Evolutionary conservation across 2,797 vertebrate genomes (phyloP).

Genomic region (Meda fulgida): DNA sequence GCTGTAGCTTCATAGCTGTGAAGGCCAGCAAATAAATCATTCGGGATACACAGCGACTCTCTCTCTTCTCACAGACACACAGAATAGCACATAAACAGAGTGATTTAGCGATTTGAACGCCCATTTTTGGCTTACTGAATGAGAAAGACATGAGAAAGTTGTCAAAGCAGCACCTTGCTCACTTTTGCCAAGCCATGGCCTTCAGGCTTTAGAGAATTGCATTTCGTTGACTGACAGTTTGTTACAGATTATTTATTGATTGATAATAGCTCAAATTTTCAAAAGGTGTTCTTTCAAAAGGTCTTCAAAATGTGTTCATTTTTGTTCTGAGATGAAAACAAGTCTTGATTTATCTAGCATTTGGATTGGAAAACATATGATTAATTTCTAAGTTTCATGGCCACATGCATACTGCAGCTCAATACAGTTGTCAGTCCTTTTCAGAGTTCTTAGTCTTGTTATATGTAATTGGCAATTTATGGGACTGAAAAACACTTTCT

Average conservation of each 20-base stretch:
- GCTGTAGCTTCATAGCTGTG: slow-evolving; percentile 54
- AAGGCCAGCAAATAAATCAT: slow-evolving; percentile 78
- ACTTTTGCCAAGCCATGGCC: slow-evolving; percentile 23
- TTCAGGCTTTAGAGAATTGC: slow-evolving; percentile 39
- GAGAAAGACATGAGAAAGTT: slow-evolving; percentile 68
- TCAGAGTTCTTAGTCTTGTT: slow-evolving; percentile 4
- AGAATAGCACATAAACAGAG: slow-evolving; percentile 75
- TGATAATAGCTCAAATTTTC: slow-evolving; percentile 38
- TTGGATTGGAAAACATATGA: slow-evolving; percentile 17
- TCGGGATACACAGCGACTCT: slow-evolving; percentile 70
- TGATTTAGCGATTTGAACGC: slow-evolving; percentile 65
- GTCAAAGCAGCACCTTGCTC: slow-evolving; percentile 39
- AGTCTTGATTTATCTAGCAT: slow-evolving; percentile 21
- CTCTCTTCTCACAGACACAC: slow-evolving; percentile 27
- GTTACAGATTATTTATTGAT: slow-evolving; percentile 39
- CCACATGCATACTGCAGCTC: neutral
- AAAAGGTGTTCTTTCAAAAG: slow-evolving; percentile 26
- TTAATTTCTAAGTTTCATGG: slow-evolving; percentile 25
- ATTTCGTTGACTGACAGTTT: slow-evolving; percentile 17
- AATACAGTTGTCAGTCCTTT: slow-evolving; percentile 2
- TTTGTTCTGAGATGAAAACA: neutral
- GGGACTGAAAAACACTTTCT: neutral
- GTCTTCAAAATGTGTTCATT: neutral
- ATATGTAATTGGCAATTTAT: neutral
- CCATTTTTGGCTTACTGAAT: slow-evolving; percentile 64